Base-by-base conservation (phyloP, 1,140 invertebrate genomes). In the Augochlora pura region DNA sequence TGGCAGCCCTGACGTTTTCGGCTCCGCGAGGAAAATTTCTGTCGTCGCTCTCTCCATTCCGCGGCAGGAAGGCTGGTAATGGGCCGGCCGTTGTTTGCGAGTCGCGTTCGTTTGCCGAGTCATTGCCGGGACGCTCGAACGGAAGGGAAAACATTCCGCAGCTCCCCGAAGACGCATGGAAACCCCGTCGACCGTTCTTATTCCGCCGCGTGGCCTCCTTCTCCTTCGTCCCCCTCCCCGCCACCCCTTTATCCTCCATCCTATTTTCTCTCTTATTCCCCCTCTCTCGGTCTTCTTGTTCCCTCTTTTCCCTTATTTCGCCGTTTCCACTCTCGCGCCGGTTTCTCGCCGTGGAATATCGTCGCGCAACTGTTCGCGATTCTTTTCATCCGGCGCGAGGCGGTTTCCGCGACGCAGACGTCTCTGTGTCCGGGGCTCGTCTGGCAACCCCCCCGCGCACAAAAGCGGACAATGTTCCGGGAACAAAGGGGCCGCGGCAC, bases 401-500 rank as follows among this genome's bases (percentile, higher is more conserved):
- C 25, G 21, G 54, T 25, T 25, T 4, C 42, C 46, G 25, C 32
- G 23, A 2, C 18, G n/a, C 1, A 46, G n/a, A 23, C 32, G 63
- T 27, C 63, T 65, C 63, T 65, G 23, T 18, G 23, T 64, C 8
- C 18, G 1, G 27, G 18, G 3, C 1, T n/a, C n/a, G 42, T 46
- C 27, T 16, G 32, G 39, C n/a, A n/a, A n/a, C n/a, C n/a, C n/a
- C n/a, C 9, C 2, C 54, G 7, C 18, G 25, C 74, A 71, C 76
- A 72, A 78, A 72, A 62, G 42, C 68, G 76, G 18, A 42, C 46
- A 72, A 64, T 63, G 67, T 72, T 46, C 60, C 4, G 42, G 42
- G 67, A 71, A 77, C 67, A 77, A 71, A 71, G 67, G 8, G 14
- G 67, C 8, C 23, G 21, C 32, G 32, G 32, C 32, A n/a, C 32